Percentiles rank a stretch among this genome's conserved stretches.
phyloP scores from a whole-genome alignment of 2,797 vertebrate genomes.

The Aldrovandia affinis region DNA sequence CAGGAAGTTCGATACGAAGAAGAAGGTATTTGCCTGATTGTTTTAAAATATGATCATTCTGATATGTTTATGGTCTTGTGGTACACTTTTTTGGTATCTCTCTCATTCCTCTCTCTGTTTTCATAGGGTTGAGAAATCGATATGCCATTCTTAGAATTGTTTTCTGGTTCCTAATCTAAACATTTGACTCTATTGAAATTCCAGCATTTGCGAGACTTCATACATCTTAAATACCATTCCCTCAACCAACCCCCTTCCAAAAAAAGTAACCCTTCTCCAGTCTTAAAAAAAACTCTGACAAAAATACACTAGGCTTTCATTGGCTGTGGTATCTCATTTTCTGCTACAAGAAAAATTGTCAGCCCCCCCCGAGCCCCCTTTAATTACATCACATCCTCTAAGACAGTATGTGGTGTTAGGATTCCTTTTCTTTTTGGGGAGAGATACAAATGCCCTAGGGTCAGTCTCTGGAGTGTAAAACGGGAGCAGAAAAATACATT shows the following conservation, averaged over 20 bases:
- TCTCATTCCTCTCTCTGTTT: not conserved
- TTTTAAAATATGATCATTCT: not conserved
- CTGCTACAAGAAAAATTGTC: not conserved
- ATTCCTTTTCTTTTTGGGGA: not conserved
- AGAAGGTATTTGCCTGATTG: too few species aligned
- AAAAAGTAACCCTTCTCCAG: not conserved
- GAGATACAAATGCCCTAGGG: not conserved
- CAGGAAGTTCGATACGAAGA: too few species aligned
- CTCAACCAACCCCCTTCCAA: not conserved
- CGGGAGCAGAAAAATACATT: not conserved
- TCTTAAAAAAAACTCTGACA: not conserved
- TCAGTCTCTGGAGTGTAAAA: not conserved
- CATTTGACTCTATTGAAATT: not conserved
- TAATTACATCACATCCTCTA: not conserved
- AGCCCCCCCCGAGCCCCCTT: not conserved
- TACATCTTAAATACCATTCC: not conserved
- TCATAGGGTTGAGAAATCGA: not conserved
- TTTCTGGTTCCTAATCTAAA: not conserved
- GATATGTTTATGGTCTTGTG: not conserved
- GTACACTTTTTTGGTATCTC: not conserved
- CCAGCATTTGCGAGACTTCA: not conserved
- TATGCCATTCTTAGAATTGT: not conserved
- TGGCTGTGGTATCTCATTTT: not conserved
- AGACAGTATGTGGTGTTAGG: not conserved
- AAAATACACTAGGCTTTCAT: not conserved